Base-by-base conservation (phyloP, 2,797 vertebrate genomes). In the Ptychobarbus kaznakovi region DNA sequence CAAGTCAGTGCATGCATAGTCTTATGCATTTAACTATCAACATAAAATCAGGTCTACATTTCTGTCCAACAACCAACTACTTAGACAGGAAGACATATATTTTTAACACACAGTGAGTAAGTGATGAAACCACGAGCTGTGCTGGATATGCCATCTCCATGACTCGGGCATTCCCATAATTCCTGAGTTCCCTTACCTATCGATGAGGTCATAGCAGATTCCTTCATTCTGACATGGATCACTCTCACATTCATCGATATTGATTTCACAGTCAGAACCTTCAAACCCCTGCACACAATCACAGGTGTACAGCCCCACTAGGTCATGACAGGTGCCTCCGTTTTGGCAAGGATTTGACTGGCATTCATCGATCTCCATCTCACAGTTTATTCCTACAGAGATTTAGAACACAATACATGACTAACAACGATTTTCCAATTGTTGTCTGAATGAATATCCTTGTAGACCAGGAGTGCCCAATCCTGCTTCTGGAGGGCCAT, bases 231-330 rank as follows among this genome's bases (percentile, higher is more conserved):
- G 93, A 74, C 98, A 99, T 0, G 98, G 98, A 18, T 93, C 93
- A 88, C 97, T 98, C 73, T 90, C 93, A 85, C 98, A 99, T 85
- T 99, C 98, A 4, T 98, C 92, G 0, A 97, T 88, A 84, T 99
- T 95, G 10, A 95, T 89, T 91, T 98, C 95, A 4, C 98, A 99
- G 80, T 94, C 86, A 0, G 86, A 0, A 6, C 97, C 97, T 3
- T 92, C 88, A 1, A 96, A 99, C 8, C 98, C 98, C 0, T 92
- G 92, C 2, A 81, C 83, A 87, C 98, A 99, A 66, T 95, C 93
- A 38, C 98, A 99, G 74, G 91, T 93, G 93, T 97, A 98, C 91
- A 93, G 94, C 40, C 94, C 96, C 8, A 97, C 49, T 0, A 96
- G 91, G 80, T 99, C 96, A 3, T 86, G 92, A 86, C 97, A 99